Evolutionary conservation across 30 jellyfish, hydroid and myxozoan species (phyloP), one percentile per base, ranked within the genome.

Genomic region (Phacellophora camtschatica): DNA sequence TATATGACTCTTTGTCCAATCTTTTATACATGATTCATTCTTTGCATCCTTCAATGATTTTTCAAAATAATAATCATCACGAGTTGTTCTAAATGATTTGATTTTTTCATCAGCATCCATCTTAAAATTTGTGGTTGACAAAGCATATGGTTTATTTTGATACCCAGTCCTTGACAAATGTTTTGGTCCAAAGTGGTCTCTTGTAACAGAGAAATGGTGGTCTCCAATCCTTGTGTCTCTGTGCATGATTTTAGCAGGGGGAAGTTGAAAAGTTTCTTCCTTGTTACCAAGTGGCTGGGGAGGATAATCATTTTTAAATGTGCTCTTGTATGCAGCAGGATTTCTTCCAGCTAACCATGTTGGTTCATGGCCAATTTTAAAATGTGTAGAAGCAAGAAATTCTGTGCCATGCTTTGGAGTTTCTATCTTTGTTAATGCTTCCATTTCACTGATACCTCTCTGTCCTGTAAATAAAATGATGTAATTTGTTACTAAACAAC

Each of bases 231-330:
- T 62, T 24, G 59, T 45, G 35, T 88, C 94, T 29, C 69, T 68
- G 71, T 88, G 97, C 94, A 88, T 81, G 37, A 88, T 88, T 39
- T 88, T 64, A 7, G 97, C 93, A 12, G 97, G 94, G 16, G 89
- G 88, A 22, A 87, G 94, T n/a, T 66, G 83, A n/a, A 34, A 59
- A 16, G 86, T 54, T 27, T 49, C 61, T 19, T 70, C 90, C 34
- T 64, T 27, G 22, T 78, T 62, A 30, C 67, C 55, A 20, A 68
- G 31, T 3, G 42, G 75, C 41, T 81, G 94, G 0, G 93, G 93
- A 1, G 93, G 88, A 55, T 88, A 88, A 55, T 88, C 97, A 37
- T 81, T 71, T 50, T 88, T 79, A 77, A 88, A 88, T 1, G 94
- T 80, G 69, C 97, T 88, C 49, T 56, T 74, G 68, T 78, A 88